A percentile compares a stretch with the other conserved stretches of the same genome.
These are phyloP conservation scores for Reinhardtius hippoglossoides DNA, from an alignment of 2,113 vertebrate species.

Conservation along the genomic window DNA sequence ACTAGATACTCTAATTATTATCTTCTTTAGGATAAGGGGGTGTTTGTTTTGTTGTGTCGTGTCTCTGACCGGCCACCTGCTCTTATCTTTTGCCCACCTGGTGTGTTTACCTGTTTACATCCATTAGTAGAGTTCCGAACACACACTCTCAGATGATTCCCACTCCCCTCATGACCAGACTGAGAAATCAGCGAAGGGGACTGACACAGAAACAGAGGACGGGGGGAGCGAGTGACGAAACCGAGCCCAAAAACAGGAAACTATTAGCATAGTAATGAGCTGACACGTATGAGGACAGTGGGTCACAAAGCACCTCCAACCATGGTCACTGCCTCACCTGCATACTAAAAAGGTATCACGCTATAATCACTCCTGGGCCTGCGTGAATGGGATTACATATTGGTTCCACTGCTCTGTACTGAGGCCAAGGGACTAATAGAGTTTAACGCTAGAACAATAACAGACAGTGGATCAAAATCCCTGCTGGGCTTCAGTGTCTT, in stretches of 20 bases:
- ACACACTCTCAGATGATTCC: slow-evolving; percentile 56
- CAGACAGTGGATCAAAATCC: slow-evolving; percentile 35
- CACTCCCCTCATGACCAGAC: slow-evolving; percentile 44
- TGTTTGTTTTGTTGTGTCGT: not conserved
- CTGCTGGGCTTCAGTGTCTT: slow-evolving; percentile 39
- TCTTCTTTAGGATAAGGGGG: too few species aligned
- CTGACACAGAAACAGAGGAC: slow-evolving; percentile 31
- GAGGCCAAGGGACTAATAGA: slow-evolving; percentile 45
- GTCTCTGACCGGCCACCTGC: slow-evolving; percentile 71
- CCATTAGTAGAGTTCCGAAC: slow-evolving; percentile 63
- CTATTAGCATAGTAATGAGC: slow-evolving; percentile 70
- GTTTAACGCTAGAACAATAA: slow-evolving; percentile 42
- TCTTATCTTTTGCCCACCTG: slow-evolving; percentile 74
- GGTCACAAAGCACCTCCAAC: slow-evolving; percentile 60
- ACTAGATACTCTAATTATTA: too few species aligned
- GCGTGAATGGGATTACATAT: slow-evolving; percentile 48
- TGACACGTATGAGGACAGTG: slow-evolving; percentile 61
- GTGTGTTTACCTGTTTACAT: slow-evolving; percentile 63
- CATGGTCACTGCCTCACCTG: slow-evolving; percentile 43
- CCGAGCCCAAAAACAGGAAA: slow-evolving; percentile 35
- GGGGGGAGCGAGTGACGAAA: slow-evolving; percentile 29
- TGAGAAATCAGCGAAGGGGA: slow-evolving; percentile 36
- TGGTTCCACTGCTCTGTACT: slow-evolving; percentile 20
- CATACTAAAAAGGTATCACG: slow-evolving; percentile 50
- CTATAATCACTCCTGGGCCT: slow-evolving; percentile 36